Conservation (phyloP, 2,113 vertebrate species). For the Gasterosteus aculeatus region DNA sequence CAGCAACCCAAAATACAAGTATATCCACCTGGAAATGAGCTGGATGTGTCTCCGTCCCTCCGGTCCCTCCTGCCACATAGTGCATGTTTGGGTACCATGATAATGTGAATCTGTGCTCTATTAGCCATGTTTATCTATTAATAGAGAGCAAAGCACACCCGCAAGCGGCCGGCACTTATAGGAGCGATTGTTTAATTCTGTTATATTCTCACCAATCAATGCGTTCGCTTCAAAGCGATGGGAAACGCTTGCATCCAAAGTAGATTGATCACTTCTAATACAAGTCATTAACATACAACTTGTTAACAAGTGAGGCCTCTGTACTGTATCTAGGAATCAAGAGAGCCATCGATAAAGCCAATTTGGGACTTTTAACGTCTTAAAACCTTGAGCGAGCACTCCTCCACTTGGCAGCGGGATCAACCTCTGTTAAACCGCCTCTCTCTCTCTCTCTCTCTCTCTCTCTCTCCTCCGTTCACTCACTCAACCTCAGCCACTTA, state of each 20-base stretch:
- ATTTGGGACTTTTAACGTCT: constrained; percentile 75
- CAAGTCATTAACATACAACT: constrained; percentile 82
- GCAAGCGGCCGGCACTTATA: constrained; percentile 43
- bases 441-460: constrained; percentile 3
- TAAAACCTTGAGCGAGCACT: constrained; percentile 65
- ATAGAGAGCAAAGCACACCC: constrained; percentile 38
- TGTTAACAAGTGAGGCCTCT: constrained; percentile 82
- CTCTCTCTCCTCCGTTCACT: constrained; percentile 23
- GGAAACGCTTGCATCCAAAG: constrained; percentile 72
- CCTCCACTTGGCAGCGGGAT: constrained; percentile 53
- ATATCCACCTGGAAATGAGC: background rate
- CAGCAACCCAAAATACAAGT: background rate
- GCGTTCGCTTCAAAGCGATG: constrained; percentile 78
- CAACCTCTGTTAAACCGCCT: constrained; percentile 43
- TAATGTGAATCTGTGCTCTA: constrained; percentile 28
- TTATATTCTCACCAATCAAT: constrained; percentile 79
- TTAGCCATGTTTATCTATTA: constrained; percentile 20
- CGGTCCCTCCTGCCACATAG: no score
- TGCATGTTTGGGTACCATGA: background rate
- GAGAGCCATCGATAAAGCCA: constrained; percentile 73
- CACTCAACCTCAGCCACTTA: constrained; percentile 66
- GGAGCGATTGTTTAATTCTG: constrained; percentile 75
- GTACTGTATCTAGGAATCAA: constrained; percentile 79
- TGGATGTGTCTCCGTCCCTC: background rate
- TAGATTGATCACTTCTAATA: constrained; percentile 82